These are phyloP conservation scores for Hypotaenidia okinawae DNA, from an alignment of 2,797 vertebrate species.

Conservation along the genomic window DNA sequence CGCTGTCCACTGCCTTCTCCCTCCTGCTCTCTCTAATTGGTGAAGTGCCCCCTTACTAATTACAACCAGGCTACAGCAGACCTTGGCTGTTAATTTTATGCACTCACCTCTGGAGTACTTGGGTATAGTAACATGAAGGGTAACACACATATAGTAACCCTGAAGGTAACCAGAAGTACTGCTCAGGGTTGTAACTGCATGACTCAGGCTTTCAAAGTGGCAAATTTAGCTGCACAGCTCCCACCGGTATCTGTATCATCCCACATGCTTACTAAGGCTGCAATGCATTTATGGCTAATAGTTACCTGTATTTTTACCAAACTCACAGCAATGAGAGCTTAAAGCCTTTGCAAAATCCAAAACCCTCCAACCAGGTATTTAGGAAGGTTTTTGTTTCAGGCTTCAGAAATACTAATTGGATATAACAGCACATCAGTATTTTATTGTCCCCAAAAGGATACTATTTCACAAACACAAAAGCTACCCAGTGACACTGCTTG, in stretches of 20 bases:
- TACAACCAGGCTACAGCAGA: neutral
- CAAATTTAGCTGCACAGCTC: conserved; percentile 49
- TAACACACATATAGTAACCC: neutral
- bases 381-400: conserved; percentile 15
- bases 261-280: neutral
- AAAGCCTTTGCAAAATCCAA: neutral
- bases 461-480: conserved; percentile 46
- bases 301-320: conserved; percentile 16
- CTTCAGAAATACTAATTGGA: conserved; percentile 45
- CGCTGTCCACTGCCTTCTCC: neutral
- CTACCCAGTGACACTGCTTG: conserved; percentile 1
- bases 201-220: conserved; percentile 51
- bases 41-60: neutral
- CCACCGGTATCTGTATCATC: neutral
- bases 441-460: conserved; percentile 59
- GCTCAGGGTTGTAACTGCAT: conserved; percentile 35
- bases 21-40: neutral
- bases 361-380: neutral
- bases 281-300: neutral
- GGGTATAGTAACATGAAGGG: neutral
- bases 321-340: neutral
- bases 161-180: conserved; percentile 2
- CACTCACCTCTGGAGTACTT: neutral
- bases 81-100: neutral
- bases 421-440: conserved; percentile 1